Evolutionary conservation across 2,888 invertebrate species (phyloP), one percentile per base, ranked within the genome.

Genomic region (Stenolophus ochropezus): DNA sequence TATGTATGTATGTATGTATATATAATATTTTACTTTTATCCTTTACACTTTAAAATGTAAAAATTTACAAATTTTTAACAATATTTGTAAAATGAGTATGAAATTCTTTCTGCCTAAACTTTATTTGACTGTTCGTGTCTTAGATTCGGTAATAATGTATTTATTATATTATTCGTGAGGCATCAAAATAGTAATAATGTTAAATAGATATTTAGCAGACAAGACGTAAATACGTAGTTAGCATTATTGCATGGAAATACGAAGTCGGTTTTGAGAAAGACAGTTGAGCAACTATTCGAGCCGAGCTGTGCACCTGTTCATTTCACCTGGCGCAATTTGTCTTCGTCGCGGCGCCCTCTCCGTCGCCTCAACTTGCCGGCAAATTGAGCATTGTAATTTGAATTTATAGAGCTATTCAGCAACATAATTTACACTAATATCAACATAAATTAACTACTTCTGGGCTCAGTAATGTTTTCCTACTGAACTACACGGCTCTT

Each of bases 341-440:
- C 74, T 74, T 74, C 74, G 47, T 74, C 74, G 74, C 51, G 49
- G 23, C 23, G 49, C 23, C 25, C 61, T 3, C 25, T 61, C 6
- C 61, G 42, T 71, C 71, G 11, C 4, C 47, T 73, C 73, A 49
- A 73, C 49, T 73, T 73, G 23, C 49, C 16, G 23, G 77, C 77
- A 61, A 77, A 77, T 77, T 77, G 77, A 56, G 77, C 77, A 42
- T 77, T 77, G 58, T 77, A 77, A 77, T 61, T 77, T 77, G 77
- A 77, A 77, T 77, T 77, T 77, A 77, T 77, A 42, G 61, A 21
- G 77, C 77, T 77, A 61, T 77, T 77, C 58, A 25, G 61, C 4
- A 58, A 77, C 77, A 77, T 77, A 61, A 77, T 77, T 77, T 61
- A 27, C 47, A 47, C 58, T 58, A 77, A 61, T 77, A 77, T 77